phyloP scores from a whole-genome alignment of 2,113 vertebrate species.

The Leptodactylus fuscus region DNA sequence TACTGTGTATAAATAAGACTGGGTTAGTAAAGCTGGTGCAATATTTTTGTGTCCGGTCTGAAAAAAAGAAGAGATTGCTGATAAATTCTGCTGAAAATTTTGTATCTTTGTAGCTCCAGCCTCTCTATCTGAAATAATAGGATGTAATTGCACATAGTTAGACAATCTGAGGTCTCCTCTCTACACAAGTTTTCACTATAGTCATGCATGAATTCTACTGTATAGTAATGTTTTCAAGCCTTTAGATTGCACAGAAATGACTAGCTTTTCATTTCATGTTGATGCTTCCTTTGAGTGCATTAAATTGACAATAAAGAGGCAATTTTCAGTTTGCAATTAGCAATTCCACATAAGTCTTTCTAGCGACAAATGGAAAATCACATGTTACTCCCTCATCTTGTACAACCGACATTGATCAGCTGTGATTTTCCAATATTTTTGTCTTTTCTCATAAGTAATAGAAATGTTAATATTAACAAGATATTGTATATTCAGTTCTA shows the following conservation, averaged over 20 bases:
- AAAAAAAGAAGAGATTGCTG: neutral
- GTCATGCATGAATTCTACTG: constrained; percentile 24
- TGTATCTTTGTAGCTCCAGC: neutral
- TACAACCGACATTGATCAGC: constrained; percentile 18
- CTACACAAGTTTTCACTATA: neutral
- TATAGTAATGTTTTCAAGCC: constrained; percentile 5
- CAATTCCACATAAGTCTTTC: constrained; percentile 21
- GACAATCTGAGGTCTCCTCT: neutral
- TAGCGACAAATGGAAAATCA: constrained; percentile 39
- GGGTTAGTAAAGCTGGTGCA: no score
- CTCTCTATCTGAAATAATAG: neutral
- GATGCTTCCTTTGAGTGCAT: neutral
- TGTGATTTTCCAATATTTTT: constrained; percentile 2
- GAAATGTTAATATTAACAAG: neutral
- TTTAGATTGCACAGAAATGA: neutral
- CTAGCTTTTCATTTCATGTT: neutral
- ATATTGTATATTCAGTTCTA: neutral
- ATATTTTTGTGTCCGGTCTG: no score
- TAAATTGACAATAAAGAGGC: constrained; percentile 10
- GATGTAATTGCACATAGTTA: neutral
- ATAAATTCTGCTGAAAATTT: neutral
- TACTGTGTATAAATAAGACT: no score
- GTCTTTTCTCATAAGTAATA: neutral
- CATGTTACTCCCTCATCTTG: constrained; percentile 26
- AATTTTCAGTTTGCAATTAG: constrained; percentile 52